phyloP scores from a whole-genome alignment of 2,888 invertebrate genomes.

The Andrena chrysosceles region DNA sequence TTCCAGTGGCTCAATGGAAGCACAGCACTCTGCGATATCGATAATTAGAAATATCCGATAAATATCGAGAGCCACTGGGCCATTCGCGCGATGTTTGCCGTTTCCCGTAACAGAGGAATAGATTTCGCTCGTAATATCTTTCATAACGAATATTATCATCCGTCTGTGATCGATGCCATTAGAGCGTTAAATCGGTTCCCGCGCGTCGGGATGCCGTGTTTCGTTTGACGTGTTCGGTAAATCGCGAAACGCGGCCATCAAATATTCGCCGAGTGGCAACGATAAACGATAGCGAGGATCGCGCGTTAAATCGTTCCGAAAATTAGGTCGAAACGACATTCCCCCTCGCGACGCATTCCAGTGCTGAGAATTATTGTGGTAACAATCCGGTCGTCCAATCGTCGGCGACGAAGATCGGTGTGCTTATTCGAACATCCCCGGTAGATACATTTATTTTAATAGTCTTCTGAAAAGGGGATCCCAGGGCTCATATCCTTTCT shows the following conservation, averaged over 20 bases:
- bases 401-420: background rate
- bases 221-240: constrained; percentile 8
- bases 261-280: constrained; percentile 11
- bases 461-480: background rate
- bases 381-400: background rate
- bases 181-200: constrained; percentile 29
- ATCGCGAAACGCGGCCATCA: constrained; percentile 6
- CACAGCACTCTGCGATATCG: background rate
- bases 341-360: constrained; percentile 19
- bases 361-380: constrained; percentile 15
- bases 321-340: constrained; percentile 39
- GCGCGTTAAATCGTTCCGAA: constrained; percentile 37
- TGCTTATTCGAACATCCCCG: background rate
- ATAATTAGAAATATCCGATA: too few species aligned
- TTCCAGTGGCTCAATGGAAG: background rate
- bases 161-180: constrained; percentile 16
- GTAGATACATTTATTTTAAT: background rate
- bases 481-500: too few species aligned
- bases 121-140: constrained; percentile 9
- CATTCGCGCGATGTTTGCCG: background rate
- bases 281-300: constrained; percentile 28
- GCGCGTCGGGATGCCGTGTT: background rate
- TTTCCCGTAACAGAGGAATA: constrained; percentile 1
- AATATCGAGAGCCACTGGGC: too few species aligned
- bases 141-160: constrained; percentile 26